These are phyloP conservation scores for Dryobates pubescens DNA, from an alignment of 2,797 vertebrate genomes.

Conservation along the genomic window DNA sequence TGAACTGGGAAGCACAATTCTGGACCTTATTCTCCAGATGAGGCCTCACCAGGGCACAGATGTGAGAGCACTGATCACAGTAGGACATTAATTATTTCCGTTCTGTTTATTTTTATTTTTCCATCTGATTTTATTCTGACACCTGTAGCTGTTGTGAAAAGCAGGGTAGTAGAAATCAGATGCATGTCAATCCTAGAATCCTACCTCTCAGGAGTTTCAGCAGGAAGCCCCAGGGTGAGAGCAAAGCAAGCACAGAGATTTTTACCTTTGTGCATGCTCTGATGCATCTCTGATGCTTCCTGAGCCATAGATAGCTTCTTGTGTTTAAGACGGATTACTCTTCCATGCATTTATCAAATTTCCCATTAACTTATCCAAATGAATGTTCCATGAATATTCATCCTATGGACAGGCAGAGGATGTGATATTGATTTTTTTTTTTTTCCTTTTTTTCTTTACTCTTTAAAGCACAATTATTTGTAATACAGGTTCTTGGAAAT, in stretches of 20 bases:
- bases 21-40: too few species aligned
- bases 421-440: constrained; percentile 1
- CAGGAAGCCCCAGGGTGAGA: background rate
- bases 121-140: background rate
- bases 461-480: background rate
- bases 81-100: background rate
- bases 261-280: background rate
- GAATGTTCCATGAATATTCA: constrained; percentile 13
- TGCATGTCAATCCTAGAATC: background rate
- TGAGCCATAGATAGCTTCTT: background rate
- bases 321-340: background rate
- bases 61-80: background rate
- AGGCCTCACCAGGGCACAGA: too few species aligned
- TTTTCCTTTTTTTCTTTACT: background rate
- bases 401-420: constrained; percentile 9
- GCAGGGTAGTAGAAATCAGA: background rate
- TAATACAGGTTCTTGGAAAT: background rate
- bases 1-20: too few species aligned
- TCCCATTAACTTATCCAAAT: constrained; percentile 28
- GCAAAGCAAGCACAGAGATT: background rate
- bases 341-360: constrained; percentile 13
- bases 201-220: background rate
- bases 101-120: background rate
- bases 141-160: background rate
- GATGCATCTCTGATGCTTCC: background rate